Base-by-base conservation (phyloP, 2,888 invertebrate genomes). In the Epiperipatus broadwayi region DNA sequence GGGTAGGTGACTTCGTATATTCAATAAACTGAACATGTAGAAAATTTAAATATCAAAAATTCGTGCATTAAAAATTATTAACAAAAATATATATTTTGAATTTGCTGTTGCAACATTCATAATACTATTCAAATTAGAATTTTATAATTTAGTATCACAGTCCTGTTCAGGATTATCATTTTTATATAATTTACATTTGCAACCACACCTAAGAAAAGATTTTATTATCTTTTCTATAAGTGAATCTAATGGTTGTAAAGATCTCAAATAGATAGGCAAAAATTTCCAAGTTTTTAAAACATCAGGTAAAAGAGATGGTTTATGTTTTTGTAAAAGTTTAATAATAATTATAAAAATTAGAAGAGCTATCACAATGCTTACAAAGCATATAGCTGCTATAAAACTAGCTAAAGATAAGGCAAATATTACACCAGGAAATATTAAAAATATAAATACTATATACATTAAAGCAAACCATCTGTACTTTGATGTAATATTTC, bases 381-480 rank as follows among this genome's bases (percentile, higher is more conserved):
- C 51, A 1, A 52, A 41, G 18, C 56, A 52, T 10, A 58, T 47
- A 31, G 44, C 37, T 37, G 54, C 51, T 34, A 60, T 51, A n/a
- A 49, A 25, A 3, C 59, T 58, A 41, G 59, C 54, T 33, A 55
- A 43, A n/a, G 56, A 56, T 1, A 61, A 46, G 1, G 45, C 46
- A 36, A 61, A 57, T 12, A 58, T 52, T 4, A 53, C 18, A 1
- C 46, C 43, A 0, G 61, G 60, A n/a, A 56, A 41, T 1, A 54
- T 25, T 14, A 53, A 44, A 44, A 61, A 60, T 52, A 64, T 56
- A 10, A 54, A 33, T 3, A 61, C 32, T 37, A 64, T 48, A 50
- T 67, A 67, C 19, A 61, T 44, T 8, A 64, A 44, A 4, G 67
- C 62, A 51, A 68, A 68, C 68, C 68, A 68, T 2, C 67, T 58